Percentiles rank a stretch among this genome's conserved stretches.
Evolutionary conservation across 1,140 invertebrate species (phyloP).

Genomic region (Octopus bimaculoides): DNA sequence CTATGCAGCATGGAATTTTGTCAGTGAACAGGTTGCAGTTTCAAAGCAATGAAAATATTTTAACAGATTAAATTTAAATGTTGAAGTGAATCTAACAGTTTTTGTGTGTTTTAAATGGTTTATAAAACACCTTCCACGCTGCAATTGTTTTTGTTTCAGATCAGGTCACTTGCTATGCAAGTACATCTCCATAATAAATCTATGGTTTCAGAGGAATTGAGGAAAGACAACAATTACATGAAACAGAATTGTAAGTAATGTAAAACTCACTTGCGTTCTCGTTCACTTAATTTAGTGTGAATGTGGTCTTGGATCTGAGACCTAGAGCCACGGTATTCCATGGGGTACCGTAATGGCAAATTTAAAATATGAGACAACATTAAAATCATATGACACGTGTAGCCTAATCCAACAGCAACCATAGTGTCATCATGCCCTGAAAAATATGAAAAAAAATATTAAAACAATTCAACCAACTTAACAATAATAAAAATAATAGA

Average conservation of each 20-base stretch:
- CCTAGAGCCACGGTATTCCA: slow-evolving; percentile 73
- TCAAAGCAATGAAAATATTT: too few species aligned
- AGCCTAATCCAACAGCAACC: slow-evolving; percentile 76
- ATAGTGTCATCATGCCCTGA: slow-evolving; percentile 65
- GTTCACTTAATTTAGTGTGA: slow-evolving; percentile 68
- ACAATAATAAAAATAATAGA: too few species aligned
- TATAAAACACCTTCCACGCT: too few species aligned
- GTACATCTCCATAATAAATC: too few species aligned
- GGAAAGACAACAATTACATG: slow-evolving; percentile 6
- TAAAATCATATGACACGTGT: slow-evolving; percentile 74
- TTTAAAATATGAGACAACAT: slow-evolving; percentile 80
- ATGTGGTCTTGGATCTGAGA: slow-evolving; percentile 77
- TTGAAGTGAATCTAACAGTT: too few species aligned
- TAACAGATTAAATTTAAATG: too few species aligned
- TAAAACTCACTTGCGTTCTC: slow-evolving; percentile 68
- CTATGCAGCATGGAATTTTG: too few species aligned
- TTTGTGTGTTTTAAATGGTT: too few species aligned
- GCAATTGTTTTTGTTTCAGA: too few species aligned
- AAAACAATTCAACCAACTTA: too few species aligned
- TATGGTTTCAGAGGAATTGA: background rate
- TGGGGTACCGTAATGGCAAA: slow-evolving; percentile 76
- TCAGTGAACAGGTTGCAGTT: too few species aligned
- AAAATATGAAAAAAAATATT: background rate
- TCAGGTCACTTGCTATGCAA: too few species aligned
- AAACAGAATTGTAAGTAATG: background rate